Conservation (phyloP, 2,797 vertebrate genomes). For the Sebastes alutus region DNA sequence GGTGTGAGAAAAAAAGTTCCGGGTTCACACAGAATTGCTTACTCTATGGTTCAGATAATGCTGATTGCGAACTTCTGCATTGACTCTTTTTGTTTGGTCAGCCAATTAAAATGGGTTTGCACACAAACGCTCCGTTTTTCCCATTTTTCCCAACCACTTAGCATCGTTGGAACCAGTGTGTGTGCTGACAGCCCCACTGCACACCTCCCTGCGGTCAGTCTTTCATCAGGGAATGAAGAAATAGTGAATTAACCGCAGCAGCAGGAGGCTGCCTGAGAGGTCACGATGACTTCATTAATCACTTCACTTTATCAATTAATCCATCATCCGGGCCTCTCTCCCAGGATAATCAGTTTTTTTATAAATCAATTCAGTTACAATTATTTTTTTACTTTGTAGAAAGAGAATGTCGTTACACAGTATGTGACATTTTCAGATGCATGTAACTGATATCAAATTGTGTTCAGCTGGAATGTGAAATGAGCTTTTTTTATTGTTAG, state of each 20-base stretch:
- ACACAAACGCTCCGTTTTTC: background rate
- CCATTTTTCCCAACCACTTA: conserved; percentile 26
- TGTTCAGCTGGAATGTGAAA: conserved; percentile 8
- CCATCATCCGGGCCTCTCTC: background rate
- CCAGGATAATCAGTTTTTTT: background rate
- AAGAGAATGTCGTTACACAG: background rate
- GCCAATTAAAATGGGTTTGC: conserved; percentile 33
- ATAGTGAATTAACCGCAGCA: conserved; percentile 26
- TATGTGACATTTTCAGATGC: background rate
- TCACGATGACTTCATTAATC: conserved; percentile 26
- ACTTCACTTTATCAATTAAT: conserved; percentile 25
- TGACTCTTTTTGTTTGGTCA: conserved; percentile 15
- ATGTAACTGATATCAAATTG: conserved; percentile 1
- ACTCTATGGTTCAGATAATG: conserved; percentile 5
- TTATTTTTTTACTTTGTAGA: conserved; percentile 3
- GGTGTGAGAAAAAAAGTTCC: background rate
- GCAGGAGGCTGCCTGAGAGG: conserved; percentile 6
- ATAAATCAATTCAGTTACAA: conserved; percentile 14
- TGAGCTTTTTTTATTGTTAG: background rate
- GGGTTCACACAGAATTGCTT: conserved; percentile 15
- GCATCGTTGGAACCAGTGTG: background rate
- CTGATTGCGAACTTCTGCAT: conserved; percentile 28
- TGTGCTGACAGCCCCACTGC: conserved; percentile 18
- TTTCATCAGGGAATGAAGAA: conserved; percentile 4
- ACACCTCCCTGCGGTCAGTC: background rate